phyloP scores from a whole-genome alignment of 2,888 invertebrate genomes.

The Pyrocoelia pectoralis region DNA sequence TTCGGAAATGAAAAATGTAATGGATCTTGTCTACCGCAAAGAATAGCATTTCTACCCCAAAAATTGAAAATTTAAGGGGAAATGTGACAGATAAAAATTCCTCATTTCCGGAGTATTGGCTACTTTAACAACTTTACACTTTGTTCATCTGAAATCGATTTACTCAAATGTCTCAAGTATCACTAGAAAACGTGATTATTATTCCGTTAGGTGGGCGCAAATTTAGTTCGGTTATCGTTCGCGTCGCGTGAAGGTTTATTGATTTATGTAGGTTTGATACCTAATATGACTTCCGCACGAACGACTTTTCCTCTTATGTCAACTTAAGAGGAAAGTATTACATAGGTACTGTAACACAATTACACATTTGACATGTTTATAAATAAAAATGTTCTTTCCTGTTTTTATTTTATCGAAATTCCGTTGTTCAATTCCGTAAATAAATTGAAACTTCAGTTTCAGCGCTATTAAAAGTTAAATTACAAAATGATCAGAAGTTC shows the following conservation, averaged over 20 bases:
- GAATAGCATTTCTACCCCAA: slow-evolving; percentile 30
- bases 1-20: slow-evolving; percentile 23
- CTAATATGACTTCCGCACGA: slow-evolving; percentile 45
- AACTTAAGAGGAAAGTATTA: slow-evolving; percentile 9
- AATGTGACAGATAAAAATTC: slow-evolving; percentile 50
- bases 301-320: slow-evolving; percentile 39
- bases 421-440: no score
- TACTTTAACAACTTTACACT: slow-evolving; percentile 37
- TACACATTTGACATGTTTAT: background rate
- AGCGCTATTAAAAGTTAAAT: no score
- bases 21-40: slow-evolving; percentile 28
- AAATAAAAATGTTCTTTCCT: background rate
- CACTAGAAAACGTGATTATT: slow-evolving; percentile 48
- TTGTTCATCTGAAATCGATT: slow-evolving; percentile 42
- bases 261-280: slow-evolving; percentile 48
- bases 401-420: background rate
- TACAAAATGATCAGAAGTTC: no score
- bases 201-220: slow-evolving; percentile 49
- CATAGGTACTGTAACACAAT: background rate
- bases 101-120: slow-evolving; percentile 50
- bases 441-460: no score
- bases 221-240: slow-evolving; percentile 48
- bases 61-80: slow-evolving; percentile 49
- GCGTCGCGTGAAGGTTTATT: slow-evolving; percentile 45
- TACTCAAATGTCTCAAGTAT: slow-evolving; percentile 36